Evolutionary conservation across 2,888 invertebrate species (phyloP).

Genomic region (Ophraella communa): DNA sequence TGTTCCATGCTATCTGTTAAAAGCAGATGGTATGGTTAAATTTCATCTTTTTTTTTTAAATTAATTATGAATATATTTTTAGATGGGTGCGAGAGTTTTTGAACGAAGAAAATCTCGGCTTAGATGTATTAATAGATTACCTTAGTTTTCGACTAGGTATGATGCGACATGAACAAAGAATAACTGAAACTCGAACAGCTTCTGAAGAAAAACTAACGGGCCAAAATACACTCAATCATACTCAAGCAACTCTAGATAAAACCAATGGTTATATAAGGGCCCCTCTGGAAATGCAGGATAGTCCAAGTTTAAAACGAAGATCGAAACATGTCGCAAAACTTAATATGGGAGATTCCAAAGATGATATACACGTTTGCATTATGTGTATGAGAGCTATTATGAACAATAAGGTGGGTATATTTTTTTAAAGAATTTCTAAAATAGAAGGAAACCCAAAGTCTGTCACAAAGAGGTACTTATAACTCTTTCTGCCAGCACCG

Average conservation of each 20-base stretch:
- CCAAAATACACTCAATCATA: constrained; percentile 53
- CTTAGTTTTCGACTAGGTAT: constrained; percentile 92
- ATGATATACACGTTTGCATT: constrained; percentile 99
- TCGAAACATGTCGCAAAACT: constrained; percentile 86
- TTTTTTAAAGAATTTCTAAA: constrained; percentile 6
- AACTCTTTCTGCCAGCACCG: no score
- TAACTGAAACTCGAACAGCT: constrained; percentile 76
- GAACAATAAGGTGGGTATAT: constrained; percentile 87
- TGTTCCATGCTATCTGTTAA: no score
- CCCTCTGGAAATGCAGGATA: constrained; percentile 68
- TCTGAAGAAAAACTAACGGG: constrained; percentile 75
- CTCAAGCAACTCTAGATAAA: constrained; percentile 39
- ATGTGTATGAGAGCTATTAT: constrained; percentile 99
- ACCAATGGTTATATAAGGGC: constrained; percentile 58
- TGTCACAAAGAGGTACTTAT: no score
- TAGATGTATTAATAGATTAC: constrained; percentile 97
- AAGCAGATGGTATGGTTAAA: no score
- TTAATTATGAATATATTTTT: constrained; percentile 11
- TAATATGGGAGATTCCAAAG: constrained; percentile 95
- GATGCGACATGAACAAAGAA: constrained; percentile 90
- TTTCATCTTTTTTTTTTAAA: not conserved
- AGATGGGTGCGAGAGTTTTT: constrained; percentile 99
- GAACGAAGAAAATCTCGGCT: constrained; percentile 93
- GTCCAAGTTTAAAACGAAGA: constrained; percentile 75
- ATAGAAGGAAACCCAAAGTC: no score